Base-by-base conservation (phyloP, 2,888 invertebrate genomes). In the Scrobipalpa costella region DNA sequence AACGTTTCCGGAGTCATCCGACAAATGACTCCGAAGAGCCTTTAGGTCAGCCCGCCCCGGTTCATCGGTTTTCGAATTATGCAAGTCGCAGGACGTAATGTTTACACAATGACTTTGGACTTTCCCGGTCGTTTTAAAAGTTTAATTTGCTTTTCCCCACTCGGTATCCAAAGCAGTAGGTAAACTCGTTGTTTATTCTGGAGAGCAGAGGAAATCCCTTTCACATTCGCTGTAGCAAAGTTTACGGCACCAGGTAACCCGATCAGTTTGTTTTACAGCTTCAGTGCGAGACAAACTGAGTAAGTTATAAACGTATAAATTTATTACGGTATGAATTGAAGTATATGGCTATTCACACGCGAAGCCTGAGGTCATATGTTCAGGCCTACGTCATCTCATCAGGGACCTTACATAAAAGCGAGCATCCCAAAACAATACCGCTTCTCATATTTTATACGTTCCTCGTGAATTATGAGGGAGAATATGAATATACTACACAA, bases 401-500 rank as follows among this genome's bases (percentile, higher is more conserved):
- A 62, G 60, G 63, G 55, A 50, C 59, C 57, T 34, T 59, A 64
- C 63, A 67, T 65, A 67, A 66, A 71, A 68, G 65, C 67, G 67
- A 64, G 64, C 66, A 59, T 15, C 63, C 65, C 63, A 62, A 63
- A 68, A 70, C 68, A 66, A 67, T 65, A 65, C 63, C 49, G 66
- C 68, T 66, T 63, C 65, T 67, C 71, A 73, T 71, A 72, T 68
- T 74, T 71, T 73, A 71, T 72, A 73, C 66, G 68, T 65, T 62
- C 52, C 50, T 57, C 68, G 62, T 67, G 69, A 69, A 55, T 58
- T 38, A 63, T 27, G 57, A 61, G 38, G 58, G 36, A 19, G 11
- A 52, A 57, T 36, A 15, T 40, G 11, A 52, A 57, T 36, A 15
- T 33, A 8, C n/a, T 2, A 27, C 55, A 50, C 50, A n/a, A 44